Conservation (phyloP, 2,797 vertebrate genomes). For the Enteromius unitaeniatus region DNA sequence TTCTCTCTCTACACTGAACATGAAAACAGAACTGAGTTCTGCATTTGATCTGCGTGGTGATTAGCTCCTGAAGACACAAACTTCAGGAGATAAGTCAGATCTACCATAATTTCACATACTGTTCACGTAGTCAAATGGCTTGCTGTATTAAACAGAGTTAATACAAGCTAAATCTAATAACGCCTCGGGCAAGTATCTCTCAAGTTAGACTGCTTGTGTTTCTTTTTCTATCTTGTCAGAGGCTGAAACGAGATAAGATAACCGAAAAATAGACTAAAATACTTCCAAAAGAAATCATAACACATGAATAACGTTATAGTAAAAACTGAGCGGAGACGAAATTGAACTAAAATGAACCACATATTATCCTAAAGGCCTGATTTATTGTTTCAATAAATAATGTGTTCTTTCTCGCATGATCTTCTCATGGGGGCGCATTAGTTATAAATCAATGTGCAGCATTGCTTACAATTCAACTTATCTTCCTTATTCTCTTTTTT, state of each 20-base stretch:
- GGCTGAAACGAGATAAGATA: conserved; percentile 25
- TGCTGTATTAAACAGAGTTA: conserved; percentile 68
- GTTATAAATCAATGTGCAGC: conserved; percentile 30
- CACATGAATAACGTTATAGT: background rate
- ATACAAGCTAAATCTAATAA: conserved; percentile 68
- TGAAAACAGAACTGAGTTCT: conserved; percentile 47
- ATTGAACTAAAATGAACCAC: background rate
- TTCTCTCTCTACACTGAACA: conserved; percentile 61
- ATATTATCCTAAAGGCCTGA: conserved; percentile 10
- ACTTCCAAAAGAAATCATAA: conserved; percentile 7
- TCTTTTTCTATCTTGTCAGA: conserved; percentile 36
- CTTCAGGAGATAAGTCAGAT: conserved; percentile 70
- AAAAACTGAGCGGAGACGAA: background rate
- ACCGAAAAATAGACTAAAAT: background rate
- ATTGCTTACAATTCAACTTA: conserved; percentile 8
- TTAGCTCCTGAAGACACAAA: conserved; percentile 67
- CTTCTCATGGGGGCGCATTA: conserved; percentile 5
- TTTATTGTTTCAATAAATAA: conserved; percentile 31
- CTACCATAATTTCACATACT: conserved; percentile 33
- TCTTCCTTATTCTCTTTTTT: conserved; percentile 24
- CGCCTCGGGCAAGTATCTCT: conserved; percentile 64
- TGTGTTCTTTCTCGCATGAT: background rate
- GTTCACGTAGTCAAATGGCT: conserved; percentile 58
- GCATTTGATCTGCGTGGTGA: conserved; percentile 69
- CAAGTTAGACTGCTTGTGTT: conserved; percentile 63